A percentile compares a stretch with the other conserved stretches of the same genome.
These are phyloP conservation scores for Drosophila ochracea DNA, from an alignment of 2,888 invertebrate genomes.

Conservation along the genomic window DNA sequence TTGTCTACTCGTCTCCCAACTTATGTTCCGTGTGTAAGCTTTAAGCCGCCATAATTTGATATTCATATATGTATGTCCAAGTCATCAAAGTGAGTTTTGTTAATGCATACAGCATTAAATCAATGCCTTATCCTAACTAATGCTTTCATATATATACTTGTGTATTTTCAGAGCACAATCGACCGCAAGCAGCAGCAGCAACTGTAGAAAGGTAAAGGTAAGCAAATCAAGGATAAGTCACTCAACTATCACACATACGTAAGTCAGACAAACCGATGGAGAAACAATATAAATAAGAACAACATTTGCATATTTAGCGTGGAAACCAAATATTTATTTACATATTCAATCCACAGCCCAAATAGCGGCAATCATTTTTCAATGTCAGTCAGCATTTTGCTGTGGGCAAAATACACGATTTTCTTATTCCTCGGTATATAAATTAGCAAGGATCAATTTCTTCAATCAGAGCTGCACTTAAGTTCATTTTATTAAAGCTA, in stretches of 20 bases:
- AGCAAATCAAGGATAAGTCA: slow-evolving; percentile 27
- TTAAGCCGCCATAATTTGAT: slow-evolving; percentile 71
- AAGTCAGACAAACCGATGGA: background rate
- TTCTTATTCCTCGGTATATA: background rate
- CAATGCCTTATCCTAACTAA: slow-evolving; percentile 40
- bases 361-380: slow-evolving; percentile 61
- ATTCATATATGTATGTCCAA: slow-evolving; percentile 61
- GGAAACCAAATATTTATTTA: slow-evolving; percentile 38
- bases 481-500: background rate
- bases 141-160: slow-evolving; percentile 15
- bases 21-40: slow-evolving; percentile 47
- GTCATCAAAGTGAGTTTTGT: slow-evolving; percentile 57
- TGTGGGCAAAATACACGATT: background rate
- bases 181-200: background rate
- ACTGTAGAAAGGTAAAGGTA: slow-evolving; percentile 51
- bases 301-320: slow-evolving; percentile 49
- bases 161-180: slow-evolving; percentile 49
- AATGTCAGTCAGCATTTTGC: slow-evolving; percentile 60
- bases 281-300: slow-evolving; percentile 32
- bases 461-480: background rate
- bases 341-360: slow-evolving; percentile 25
- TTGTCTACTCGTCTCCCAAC: slow-evolving; percentile 3
- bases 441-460: background rate
- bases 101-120: slow-evolving; percentile 60
- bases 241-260: slow-evolving; percentile 8